Percentiles rank a stretch among this genome's conserved stretches.
phyloP scores from a whole-genome alignment of 2,888 invertebrate species.

The Drosophila affinis region DNA sequence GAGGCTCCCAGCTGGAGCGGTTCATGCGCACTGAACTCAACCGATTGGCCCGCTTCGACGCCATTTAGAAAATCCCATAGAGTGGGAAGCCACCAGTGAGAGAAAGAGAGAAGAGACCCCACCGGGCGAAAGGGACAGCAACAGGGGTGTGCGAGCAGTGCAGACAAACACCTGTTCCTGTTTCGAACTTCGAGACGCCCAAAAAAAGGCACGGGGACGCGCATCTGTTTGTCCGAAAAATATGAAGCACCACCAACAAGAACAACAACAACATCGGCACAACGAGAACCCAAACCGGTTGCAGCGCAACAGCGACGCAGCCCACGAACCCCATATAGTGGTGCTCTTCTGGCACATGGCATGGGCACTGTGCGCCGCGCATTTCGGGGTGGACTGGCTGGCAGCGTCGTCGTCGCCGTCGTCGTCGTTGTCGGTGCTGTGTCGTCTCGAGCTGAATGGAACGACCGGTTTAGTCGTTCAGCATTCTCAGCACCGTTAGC shows the following conservation, averaged over 20 bases:
- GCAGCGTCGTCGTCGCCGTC: constrained; percentile 11
- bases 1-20: constrained; percentile 9
- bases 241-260: constrained; percentile 20
- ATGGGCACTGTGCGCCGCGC: constrained; percentile 10
- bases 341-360: constrained; percentile 18
- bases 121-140: constrained; percentile 40
- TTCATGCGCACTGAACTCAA: constrained; percentile 80
- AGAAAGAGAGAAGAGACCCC: constrained; percentile 11
- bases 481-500: constrained; percentile 82
- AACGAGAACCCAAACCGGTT: constrained; percentile 26
- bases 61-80: constrained; percentile 79
- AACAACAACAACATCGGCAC: constrained; percentile 15
- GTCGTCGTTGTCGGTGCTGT: constrained; percentile 9
- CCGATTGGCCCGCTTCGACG: constrained; percentile 83
- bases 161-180: constrained; percentile 74
- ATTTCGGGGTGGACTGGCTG: constrained; percentile 37
- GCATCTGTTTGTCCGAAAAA: constrained; percentile 17
- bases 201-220: too few relatives aligned
- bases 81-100: constrained; percentile 8
- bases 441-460: constrained; percentile 14
- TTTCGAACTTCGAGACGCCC: constrained; percentile 39
- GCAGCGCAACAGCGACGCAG: constrained; percentile 13
- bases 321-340: neutral
- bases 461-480: constrained; percentile 83
- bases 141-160: constrained; percentile 31